Base-by-base conservation (phyloP, 1,140 invertebrate species). In the Pissodes strobi region DNA sequence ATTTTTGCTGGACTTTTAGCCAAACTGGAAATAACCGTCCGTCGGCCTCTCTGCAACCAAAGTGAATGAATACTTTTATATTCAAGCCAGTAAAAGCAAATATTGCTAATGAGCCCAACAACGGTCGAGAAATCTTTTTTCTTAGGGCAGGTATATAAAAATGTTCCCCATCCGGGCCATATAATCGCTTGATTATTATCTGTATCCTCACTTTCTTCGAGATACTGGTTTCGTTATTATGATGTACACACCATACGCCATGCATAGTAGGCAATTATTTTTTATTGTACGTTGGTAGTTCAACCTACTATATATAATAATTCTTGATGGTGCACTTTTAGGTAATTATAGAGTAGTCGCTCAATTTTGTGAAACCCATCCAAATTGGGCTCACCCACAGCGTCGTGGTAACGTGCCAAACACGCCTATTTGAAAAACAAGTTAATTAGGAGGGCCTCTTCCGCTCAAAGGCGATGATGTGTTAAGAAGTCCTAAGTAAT, bases 121-220 rank as follows among this genome's bases (percentile, higher is more conserved):
- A 27, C 25, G 25, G 25, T 27, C 25, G 9, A 27, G 25, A 27
- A 5, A 27, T 27, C 25, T 27, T 9, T 27, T 27, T 27, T 27
- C 25, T 27, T 9, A 3, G 9, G 25, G 25, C 25, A 27, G 25
- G 25, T 27, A 27, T 21, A 45, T 45, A 45, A 45, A 45, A 45
- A 45, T 21, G 41, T 45, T 19, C 17, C 18, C 37, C 13, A 17
- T 39, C 13, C n/a, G n/a, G n/a, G 15, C 41, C 41, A 3, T 45
- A 45, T 45, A 45, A 45, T 45, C 41, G 19, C 41, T 45, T 45
- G 41, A 45, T 45, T 45, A 18, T 18, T 45, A 45, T 45, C 41
- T 45, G 18, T 2, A 21, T 45, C 8, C 41, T 18, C 41, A 45
- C 18, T 45, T 18, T 45, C 19, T 41, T 45, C 19, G 19, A 45